Conservation (phyloP, 2,113 vertebrate genomes). For the Megaceryle torquata region DNA sequence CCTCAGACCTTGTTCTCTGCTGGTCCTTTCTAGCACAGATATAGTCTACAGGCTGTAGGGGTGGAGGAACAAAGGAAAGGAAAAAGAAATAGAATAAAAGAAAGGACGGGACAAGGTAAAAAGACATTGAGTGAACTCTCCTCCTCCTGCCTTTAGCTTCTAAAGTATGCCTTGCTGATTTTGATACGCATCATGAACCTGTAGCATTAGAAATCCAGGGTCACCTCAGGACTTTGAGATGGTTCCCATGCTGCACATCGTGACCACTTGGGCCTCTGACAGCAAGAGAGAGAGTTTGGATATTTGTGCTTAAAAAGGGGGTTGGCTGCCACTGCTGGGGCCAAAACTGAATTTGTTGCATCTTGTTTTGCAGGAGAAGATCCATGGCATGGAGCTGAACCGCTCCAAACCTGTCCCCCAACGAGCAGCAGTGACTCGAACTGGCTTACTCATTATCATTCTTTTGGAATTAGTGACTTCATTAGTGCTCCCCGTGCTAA, state of each 20-base stretch:
- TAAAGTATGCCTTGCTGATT: neutral
- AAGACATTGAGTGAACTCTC: neutral
- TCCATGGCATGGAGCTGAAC: rapidly evolving
- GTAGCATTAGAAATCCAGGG: neutral
- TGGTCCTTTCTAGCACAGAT: neutral
- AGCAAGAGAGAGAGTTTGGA: neutral
- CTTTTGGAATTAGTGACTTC: neutral
- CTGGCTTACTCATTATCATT: neutral
- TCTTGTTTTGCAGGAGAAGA: neutral
- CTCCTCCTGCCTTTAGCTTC: neutral
- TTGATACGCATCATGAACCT: rapidly evolving
- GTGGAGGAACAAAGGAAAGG: neutral
- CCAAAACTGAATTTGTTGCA: neutral
- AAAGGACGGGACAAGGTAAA: neutral
- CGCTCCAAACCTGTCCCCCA: neutral
- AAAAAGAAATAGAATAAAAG: neutral
- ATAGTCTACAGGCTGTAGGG: neutral
- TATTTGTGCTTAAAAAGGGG: neutral
- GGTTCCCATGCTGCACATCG: neutral
- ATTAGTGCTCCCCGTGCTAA: neutral
- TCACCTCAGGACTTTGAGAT: neutral
- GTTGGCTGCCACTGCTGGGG: rapidly evolving
- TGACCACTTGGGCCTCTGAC: neutral
- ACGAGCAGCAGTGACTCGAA: neutral
- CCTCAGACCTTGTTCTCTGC: neutral